Evolutionary conservation across 2,113 vertebrate species (phyloP).

Genomic region (Gasterosteus aculeatus): DNA sequence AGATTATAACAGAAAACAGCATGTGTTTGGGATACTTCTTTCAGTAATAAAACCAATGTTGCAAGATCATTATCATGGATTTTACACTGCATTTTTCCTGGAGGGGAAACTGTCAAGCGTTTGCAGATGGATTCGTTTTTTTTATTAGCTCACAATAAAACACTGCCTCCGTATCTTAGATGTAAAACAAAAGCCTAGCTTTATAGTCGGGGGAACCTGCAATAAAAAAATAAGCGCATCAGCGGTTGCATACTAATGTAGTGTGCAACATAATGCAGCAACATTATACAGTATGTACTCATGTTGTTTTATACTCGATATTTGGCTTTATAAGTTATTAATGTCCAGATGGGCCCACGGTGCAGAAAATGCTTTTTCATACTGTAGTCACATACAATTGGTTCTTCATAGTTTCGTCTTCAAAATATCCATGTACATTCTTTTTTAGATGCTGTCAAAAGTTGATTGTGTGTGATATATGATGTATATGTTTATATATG

Average conservation of each 20-base stretch:
- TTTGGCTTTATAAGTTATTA: conserved; percentile 43
- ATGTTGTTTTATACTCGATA: conserved; percentile 36
- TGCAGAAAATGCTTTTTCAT: background rate
- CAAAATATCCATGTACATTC: background rate
- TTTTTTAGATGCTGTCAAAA: background rate
- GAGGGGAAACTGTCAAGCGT: conserved; percentile 74
- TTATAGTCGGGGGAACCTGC: conserved; percentile 71
- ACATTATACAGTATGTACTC: conserved; percentile 37
- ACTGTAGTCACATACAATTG: background rate
- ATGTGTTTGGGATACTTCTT: conserved; percentile 67
- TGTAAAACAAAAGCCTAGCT: conserved; percentile 70
- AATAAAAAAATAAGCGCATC: conserved; percentile 75
- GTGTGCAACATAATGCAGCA: conserved; percentile 53
- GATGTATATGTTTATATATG: background rate
- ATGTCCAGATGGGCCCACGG: conserved; percentile 15
- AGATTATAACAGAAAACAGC: conserved; percentile 69
- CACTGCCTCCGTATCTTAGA: conserved; percentile 60
- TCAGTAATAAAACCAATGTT: conserved; percentile 81
- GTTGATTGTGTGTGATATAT: background rate
- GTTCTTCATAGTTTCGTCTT: background rate
- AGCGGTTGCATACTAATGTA: conserved; percentile 72
- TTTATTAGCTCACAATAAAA: conserved; percentile 81
- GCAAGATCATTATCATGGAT: conserved; percentile 80
- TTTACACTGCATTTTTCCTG: conserved; percentile 76
- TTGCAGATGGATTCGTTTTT: conserved; percentile 75